These are phyloP conservation scores for Cynodonichthys magdalenae DNA, from an alignment of 2,797 vertebrate genomes.

Conservation along the genomic window DNA sequence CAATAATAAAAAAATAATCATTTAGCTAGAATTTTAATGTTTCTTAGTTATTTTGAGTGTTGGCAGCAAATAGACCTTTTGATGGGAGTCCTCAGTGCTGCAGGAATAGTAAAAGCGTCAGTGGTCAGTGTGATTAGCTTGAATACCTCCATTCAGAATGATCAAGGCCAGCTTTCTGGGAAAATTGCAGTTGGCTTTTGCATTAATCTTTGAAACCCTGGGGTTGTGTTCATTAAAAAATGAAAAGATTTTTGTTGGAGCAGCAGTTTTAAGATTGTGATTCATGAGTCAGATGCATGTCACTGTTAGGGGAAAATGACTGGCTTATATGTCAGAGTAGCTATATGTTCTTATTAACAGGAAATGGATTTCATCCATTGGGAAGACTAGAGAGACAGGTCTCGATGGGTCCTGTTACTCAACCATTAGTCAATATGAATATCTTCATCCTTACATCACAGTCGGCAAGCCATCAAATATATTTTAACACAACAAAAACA, in stretches of 20 bases:
- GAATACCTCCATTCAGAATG: slow-evolving; percentile 6
- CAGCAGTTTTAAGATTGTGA: slow-evolving; percentile 40
- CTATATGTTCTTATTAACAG: slow-evolving; percentile 69
- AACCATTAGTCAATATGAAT: slow-evolving; percentile 59
- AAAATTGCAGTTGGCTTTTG: background rate
- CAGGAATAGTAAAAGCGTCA: slow-evolving; percentile 3
- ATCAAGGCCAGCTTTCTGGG: background rate
- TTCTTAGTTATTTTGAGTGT: too few species aligned
- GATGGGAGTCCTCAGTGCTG: background rate
- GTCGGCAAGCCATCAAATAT: slow-evolving; percentile 5
- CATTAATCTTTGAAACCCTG: background rate
- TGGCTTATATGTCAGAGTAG: slow-evolving; percentile 57
- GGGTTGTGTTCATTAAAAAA: slow-evolving; percentile 24
- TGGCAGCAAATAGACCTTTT: too few species aligned
- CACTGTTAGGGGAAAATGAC: slow-evolving; percentile 53
- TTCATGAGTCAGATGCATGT: slow-evolving; percentile 55
- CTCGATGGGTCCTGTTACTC: slow-evolving; percentile 60
- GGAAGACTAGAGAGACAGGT: slow-evolving; percentile 41
- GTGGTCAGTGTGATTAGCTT: background rate
- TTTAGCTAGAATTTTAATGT: too few species aligned
- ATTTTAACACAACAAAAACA: background rate
- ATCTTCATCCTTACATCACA: slow-evolving; percentile 47
- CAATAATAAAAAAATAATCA: too few species aligned
- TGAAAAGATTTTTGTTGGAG: slow-evolving; percentile 22
- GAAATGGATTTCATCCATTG: slow-evolving; percentile 68